Base-by-base conservation (phyloP, 2,888 invertebrate species). In the Brachyopa scutellaris region DNA sequence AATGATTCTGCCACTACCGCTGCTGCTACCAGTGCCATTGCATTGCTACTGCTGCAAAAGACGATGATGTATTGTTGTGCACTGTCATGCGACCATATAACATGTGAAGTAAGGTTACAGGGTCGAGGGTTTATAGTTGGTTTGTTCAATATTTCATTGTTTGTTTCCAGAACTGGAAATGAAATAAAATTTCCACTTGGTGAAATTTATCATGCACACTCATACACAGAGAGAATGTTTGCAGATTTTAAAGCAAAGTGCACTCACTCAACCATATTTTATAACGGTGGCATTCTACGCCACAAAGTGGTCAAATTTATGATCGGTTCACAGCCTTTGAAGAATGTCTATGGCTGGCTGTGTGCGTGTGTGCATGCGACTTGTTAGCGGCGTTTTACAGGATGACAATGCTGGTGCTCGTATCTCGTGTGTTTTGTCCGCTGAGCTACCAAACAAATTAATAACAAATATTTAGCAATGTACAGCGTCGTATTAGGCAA, bases 61-160 rank as follows among this genome's bases (percentile, higher is more conserved):
- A 76, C 76, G 69, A 82, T 70, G 77, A 82, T 77, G 80, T 77
- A 82, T 82, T 82, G 80, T 70, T 82, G 70, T 64, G 64, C 69
- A 76, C 69, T 64, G 76, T 64, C 69, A 82, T 82, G 64, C 77
- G 80, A 77, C 80, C 62, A 80, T 64, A 70, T 70, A 77, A 70
- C 76, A 76, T 80, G 80, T 76, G 80, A 70, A 49, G 69, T 76
- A 59, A 76, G 76, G 76, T 80, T 80, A 80, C 80, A 82, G 70
- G 77, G 76, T 82, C 64, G 80, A 82, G 80, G 70, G 76, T 70
- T 82, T 82, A 82, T 69, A 76, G 59, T 82, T 77, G 80, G 70
- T 77, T 82, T 82, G 76, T 82, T 82, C 80, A 82, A 82, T 77
- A 82, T 82, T 82, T 82, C 80, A 82, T 82, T 74, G 74, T 74